Base-by-base conservation (phyloP, 2,888 invertebrate species). In the Iselma pallidipennis region DNA sequence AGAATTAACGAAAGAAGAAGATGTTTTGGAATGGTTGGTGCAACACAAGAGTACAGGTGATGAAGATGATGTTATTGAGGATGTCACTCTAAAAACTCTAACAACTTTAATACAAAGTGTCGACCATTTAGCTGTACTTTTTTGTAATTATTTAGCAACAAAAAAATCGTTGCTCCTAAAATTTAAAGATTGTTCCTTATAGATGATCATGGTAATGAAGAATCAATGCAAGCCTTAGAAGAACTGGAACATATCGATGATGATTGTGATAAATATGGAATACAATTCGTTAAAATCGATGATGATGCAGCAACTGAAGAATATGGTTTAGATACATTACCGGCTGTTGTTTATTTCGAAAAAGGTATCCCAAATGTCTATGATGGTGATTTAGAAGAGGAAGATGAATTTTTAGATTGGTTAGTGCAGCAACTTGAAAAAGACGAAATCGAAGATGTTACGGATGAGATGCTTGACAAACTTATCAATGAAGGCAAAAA, bases 381-480 rank as follows among this genome's bases (percentile, higher is more conserved):
- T 82, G 94, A 95, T 78, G 96, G 92, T 72, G 93, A 95, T 80
- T 85, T 95, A 71, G 91, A 92, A 80, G 91, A 94, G 79, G 95
- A 95, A 82, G 93, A 94, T 75, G 91, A 93, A 79, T 92, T 95
- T 71, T 83, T 95, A 56, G 91, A 92, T 76, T 95, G 95, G 95
- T 83, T 95, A 31, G 86, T 94, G 63, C 89, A 89, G 66, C 95
- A 95, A 81, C 84, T 94, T 70, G 94, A 95, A 79, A 92, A 91
- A 74, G 95, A 96, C 80, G 95, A 95, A 84, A 96, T 96, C 72
- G 95, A 96, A 84, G 95, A 96, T 82, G 92, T 96, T 49, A 95
- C 95, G 52, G 95, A 95, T 81, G 95, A 95, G 83, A 95, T 95
- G 94, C 85, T 96, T 72, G 94, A 95, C 79, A 91, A 90, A 78